phyloP scores from a whole-genome alignment of 2,888 invertebrate genomes.

The Coelinius sp. region DNA sequence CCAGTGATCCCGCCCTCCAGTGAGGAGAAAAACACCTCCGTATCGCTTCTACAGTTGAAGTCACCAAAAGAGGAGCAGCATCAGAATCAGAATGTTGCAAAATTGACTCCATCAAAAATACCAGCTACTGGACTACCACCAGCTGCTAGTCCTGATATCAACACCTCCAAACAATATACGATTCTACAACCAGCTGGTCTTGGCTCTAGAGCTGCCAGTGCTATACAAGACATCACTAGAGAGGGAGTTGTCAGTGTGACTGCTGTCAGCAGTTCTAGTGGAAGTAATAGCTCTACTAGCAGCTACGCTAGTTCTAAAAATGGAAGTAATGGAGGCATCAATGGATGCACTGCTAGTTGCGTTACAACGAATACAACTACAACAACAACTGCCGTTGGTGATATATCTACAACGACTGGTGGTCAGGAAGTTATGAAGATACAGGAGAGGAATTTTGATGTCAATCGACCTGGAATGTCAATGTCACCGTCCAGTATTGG shows the following conservation, averaged over 20 bases:
- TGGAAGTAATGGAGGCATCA: slow-evolving; percentile 43
- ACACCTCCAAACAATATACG: slow-evolving; percentile 85
- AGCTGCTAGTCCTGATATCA: slow-evolving; percentile 71
- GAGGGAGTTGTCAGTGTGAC: slow-evolving; percentile 78
- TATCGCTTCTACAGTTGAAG: slow-evolving; percentile 72
- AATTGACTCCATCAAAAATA: slow-evolving; percentile 50
- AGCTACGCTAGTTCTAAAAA: slow-evolving; percentile 45
- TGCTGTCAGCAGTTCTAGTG: slow-evolving; percentile 70
- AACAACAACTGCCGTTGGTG: slow-evolving; percentile 56
- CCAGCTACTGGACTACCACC: slow-evolving; percentile 60
- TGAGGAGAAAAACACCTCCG: slow-evolving; percentile 71
- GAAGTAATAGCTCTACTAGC: slow-evolving; percentile 54
- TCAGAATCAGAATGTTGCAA: slow-evolving; percentile 49
- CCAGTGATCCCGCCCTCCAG: slow-evolving; percentile 59
- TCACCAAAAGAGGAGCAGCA: slow-evolving; percentile 68
- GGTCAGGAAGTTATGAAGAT: slow-evolving; percentile 60
- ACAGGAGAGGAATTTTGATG: slow-evolving; percentile 62
- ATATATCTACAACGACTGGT: slow-evolving; percentile 58
- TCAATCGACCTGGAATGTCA: slow-evolving; percentile 69
- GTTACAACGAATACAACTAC: slow-evolving; percentile 58
- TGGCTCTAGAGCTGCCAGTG: slow-evolving; percentile 86
- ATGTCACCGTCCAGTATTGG: slow-evolving; percentile 83
- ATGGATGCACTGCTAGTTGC: slow-evolving; percentile 28
- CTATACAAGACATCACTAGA: slow-evolving; percentile 82
- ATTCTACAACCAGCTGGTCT: slow-evolving; percentile 88